Conservation (phyloP, 2,797 vertebrate genomes). For the Pipistrellus pipistrellus region DNA sequence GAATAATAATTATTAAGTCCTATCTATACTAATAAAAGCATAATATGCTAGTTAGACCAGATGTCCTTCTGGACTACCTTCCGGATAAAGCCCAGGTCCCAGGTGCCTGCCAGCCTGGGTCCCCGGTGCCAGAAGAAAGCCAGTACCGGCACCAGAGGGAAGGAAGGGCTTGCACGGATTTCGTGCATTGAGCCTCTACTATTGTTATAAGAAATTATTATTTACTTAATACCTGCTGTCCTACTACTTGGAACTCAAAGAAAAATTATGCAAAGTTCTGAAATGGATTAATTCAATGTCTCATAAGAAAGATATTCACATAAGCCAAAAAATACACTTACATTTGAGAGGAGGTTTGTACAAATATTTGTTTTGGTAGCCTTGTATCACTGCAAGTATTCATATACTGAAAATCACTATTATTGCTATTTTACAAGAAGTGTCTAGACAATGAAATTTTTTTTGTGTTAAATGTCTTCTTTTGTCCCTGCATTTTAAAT, state of each 20-base stretch:
- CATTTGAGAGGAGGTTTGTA: background rate
- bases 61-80: too few relatives aligned
- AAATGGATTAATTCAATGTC: background rate
- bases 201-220: background rate
- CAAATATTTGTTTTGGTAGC: background rate
- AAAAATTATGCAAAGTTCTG: background rate
- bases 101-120: too few relatives aligned
- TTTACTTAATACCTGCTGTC: background rate
- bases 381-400: background rate
- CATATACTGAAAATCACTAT: background rate
- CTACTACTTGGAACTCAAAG: background rate
- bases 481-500: background rate
- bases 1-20: slow-evolving; percentile 19
- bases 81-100: too few relatives aligned
- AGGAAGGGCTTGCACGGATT: too few relatives aligned
- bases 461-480: background rate
- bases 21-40: background rate
- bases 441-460: background rate
- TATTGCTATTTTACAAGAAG: background rate
- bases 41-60: too few relatives aligned
- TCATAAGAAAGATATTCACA: background rate
- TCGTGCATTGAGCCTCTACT: too few relatives aligned
- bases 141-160: fast-evolving
- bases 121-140: too few relatives aligned
- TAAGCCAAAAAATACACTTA: background rate